Base-by-base conservation (phyloP, 1,140 invertebrate genomes). In the Ceratina calcarata region DNA sequence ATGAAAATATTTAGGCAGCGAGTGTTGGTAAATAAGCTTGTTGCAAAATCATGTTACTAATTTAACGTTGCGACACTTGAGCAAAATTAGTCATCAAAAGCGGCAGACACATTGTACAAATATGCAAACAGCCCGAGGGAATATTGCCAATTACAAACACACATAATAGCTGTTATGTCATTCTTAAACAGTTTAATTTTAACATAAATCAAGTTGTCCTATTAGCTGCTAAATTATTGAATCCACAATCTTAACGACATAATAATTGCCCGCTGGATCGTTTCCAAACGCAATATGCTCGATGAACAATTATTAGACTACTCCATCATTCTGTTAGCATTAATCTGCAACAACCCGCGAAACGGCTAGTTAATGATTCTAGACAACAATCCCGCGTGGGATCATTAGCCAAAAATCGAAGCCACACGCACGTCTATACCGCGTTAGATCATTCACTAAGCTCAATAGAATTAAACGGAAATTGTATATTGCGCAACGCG, bases 131-230 rank as follows among this genome's bases (percentile, higher is more conserved):
- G 53, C 53, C 53, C 37, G 37, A 45, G 37, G 37, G 37, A 45
- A 45, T 45, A 45, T 45, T 45, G 37, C 37, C 37, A 45, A 45
- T 45, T 45, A 45, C 7, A 45, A 45, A 45, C 37, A 45, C 37
- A 45, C 37, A 45, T 45, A 45, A 45, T 45, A 45, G 37, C 3
- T 10, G 37, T 45, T 45, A 45, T 45, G 37, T 45, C 37, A 45
- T 45, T 45, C 37, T 45, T 10, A 45, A 45, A 10, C 37, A 45
- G 37, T 45, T 45, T 45, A 45, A 45, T 45, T 45, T 45, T 45
- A 45, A 45, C 27, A 37, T 69, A 32, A 69, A 69, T 69, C n/a
- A n/a, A 27, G 12, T 57, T 69, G 67, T 69, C 67, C 27, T n/a
- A 57, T 57, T 69, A 69, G 12, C 32, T 65, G 18, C 18, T 16